Evolutionary conservation across 2,888 invertebrate genomes (phyloP), one percentile per base, ranked within the genome.

Genomic region (Fragum sueziense): DNA sequence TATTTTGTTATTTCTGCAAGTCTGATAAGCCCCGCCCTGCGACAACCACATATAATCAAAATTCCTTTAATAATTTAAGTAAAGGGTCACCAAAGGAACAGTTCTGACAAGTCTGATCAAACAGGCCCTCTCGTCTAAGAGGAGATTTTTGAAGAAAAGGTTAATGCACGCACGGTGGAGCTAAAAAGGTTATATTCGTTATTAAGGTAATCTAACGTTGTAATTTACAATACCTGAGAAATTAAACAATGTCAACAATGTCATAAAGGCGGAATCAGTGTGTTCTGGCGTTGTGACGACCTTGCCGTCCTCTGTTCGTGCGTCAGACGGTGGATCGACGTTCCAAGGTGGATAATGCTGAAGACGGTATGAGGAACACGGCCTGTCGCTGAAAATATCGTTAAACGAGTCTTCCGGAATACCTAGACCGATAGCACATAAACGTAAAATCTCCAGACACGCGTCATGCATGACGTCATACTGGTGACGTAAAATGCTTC

Each of bases 301-400:
- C 31, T 73, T 77, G 2, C 79, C 80, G 47, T 87, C 74, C 14
- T 86, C 87, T 11, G 86, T 83, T 11, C 57, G 67, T 14, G 84
- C 85, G 51, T 67, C 74, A 9, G 72, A 74, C 7, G 85, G 83
- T 20, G 84, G 79, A 2, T 70, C 61, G 1, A 73, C 78, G 11
- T 81, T 75, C 81, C 88, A 84, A 2, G 85, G 72, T 9, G 87
- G 88, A 71, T 88, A 88, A 62, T 87, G 88, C 61, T 85, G 73
- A 52, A 88, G 59, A 9, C 87, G 78, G 11, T 87, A 86, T n/a
- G 88, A 87, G 3, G 87, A 87, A 67, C 85, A 76, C 2, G 87
- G 85, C 57, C 85, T 84, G 2, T 84, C 85, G 2, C 54, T 61
- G 70, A 88, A 87, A 20, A 86, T 73, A 20, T 74, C 70, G 20